Base-by-base conservation (phyloP, 1,140 invertebrate genomes). In the Scaptomyza hsui region DNA sequence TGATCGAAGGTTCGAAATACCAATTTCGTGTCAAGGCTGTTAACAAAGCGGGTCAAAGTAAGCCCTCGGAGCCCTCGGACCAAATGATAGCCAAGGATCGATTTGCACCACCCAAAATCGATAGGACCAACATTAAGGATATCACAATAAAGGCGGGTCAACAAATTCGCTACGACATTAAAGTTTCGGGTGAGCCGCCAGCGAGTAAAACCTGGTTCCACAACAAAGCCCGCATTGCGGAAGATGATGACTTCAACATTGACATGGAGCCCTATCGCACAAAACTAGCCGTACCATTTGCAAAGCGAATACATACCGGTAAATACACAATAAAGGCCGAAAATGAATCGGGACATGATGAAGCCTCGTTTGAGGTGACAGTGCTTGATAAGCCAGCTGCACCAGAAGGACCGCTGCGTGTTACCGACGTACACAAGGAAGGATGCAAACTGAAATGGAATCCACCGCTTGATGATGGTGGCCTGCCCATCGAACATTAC, bases 11-110 rank as follows among this genome's bases (percentile, higher is more conserved):
- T 45, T 96, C 98, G 89, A 97, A 97, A 61, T 99, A 99, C 91
- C 97, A 99, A 92, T 99, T 99, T 94, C 93, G 98, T 4, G 96
- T 99, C 0, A 97, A 96, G 81, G 99, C 99, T 6, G 95, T 98
- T 10, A 99, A 98, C 91, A 98, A 97, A 91, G 98, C 96, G 47
- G 98, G 98, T 35, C 95, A 95, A 24, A 97, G 97, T 78, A 98
- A 98, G 91, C 97, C 98, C 0, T 97, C 95, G 64, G 95, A 96
- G 32, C 93, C 96, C 0, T 96, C 96, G 32, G 96, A 98, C 53
- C 95, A 94, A 51, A 93, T 98, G 10, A 94, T 94, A 4, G 96
- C 96, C 26, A 98, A 98, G 92, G 96, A 97, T 79, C 93, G 97
- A 89, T 96, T 95, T 92, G 94, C 97, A 0, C 95, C 97, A 61